phyloP scores from a whole-genome alignment of 2,113 vertebrate species.

The Aspiorhynchus laticeps region DNA sequence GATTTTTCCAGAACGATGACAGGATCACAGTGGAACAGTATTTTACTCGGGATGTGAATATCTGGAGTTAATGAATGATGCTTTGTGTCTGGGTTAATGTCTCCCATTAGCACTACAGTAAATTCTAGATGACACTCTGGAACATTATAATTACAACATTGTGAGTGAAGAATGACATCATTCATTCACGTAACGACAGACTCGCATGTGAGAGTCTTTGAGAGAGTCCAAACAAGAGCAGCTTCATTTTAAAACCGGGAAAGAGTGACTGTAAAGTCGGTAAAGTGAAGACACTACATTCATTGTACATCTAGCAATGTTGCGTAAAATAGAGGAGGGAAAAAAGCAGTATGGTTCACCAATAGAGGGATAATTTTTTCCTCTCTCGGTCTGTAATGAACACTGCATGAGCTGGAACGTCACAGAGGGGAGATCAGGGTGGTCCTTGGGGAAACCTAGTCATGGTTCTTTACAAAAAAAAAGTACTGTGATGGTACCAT shows the following conservation, averaged over 20 bases:
- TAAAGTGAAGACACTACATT: constrained; percentile 29
- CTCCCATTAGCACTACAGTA: not conserved
- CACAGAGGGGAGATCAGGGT: not conserved
- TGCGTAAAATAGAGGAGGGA: constrained; percentile 8
- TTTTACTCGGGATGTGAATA: not conserved
- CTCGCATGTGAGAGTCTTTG: constrained; percentile 1
- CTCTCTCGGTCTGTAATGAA: not conserved
- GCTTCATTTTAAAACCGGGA: not conserved
- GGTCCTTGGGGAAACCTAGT: constrained; percentile 11
- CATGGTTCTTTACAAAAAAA: not conserved
- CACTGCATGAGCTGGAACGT: constrained; percentile 1
- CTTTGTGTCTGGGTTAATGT: not conserved
- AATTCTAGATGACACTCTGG: constrained; percentile 5
- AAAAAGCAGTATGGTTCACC: constrained; percentile 20
- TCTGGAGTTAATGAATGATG: not conserved
- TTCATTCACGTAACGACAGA: not conserved
- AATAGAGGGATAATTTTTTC: constrained; percentile 18
- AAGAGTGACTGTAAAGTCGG: not conserved
- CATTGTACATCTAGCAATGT: constrained; percentile 25
- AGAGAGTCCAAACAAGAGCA: not conserved
- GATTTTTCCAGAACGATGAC: not conserved
- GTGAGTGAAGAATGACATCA: not conserved
- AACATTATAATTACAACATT: constrained; percentile 1
- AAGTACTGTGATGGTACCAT: not conserved
- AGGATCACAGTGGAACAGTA: not conserved